Base-by-base conservation (phyloP, 2,113 vertebrate genomes). In the Mastomys coucha region DNA sequence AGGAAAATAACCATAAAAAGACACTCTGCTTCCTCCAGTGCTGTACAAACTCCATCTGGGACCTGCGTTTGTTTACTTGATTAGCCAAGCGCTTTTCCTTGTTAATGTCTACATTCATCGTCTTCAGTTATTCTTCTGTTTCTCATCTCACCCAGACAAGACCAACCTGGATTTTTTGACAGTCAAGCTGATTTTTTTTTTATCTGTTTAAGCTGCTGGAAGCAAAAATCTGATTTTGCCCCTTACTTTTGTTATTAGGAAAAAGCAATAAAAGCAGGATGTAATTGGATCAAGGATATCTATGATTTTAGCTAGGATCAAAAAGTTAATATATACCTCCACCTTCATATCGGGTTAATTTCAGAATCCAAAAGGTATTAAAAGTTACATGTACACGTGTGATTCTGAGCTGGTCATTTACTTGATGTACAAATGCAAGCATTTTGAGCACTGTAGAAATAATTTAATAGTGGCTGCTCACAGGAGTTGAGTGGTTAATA, bases 261-360 rank as follows among this genome's bases (percentile, higher is more conserved):
- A 97, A 98, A 88, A 96, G 92, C 56, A 96, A 93, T 84, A 81
- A n/a, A 96, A 95, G 80, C 49, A 89, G 92, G 42, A 33, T 33
- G 51, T 88, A 93, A 91, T 92, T 91, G 70, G 88, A 98, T 94
- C 95, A 96, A 45, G 86, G 17, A 80, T 45, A 60, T 90, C 93
- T 92, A 67, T 97, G 97, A 96, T 77, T 97, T 98, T 97, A 96
- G 96, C 70, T 65, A 96, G 88, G 88, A 96, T 97, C 88, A 94
- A 85, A 73, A 97, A 96, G 91, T 93, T 97, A 75, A 95, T 91
- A 69, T 53, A 26, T 88, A 77, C 10, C 12, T 91, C 45, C 90
- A 39, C 56, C 45, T 94, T 75, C 56, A 8, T 91, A 77, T 60
- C 77, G 4, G 63, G 81, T 92, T 97, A 77, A 96, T 89, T 96